Percentiles rank a stretch among this genome's conserved stretches.
phyloP scores from a whole-genome alignment of 2,888 invertebrate species.

The Pandemis heparana region DNA sequence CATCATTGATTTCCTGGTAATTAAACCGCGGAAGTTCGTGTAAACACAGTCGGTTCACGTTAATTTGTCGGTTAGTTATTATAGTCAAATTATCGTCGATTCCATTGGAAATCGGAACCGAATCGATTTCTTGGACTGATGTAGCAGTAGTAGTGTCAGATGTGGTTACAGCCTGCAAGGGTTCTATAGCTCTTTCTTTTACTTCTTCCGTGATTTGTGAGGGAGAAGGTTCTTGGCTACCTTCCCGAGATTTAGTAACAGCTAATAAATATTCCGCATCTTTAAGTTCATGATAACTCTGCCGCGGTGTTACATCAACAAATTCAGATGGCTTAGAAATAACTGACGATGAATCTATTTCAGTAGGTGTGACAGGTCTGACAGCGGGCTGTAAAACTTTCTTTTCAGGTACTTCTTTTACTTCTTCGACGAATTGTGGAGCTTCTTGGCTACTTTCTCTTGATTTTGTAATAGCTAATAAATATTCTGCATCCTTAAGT shows the following conservation, averaged over 20 bases:
- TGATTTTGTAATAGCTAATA: constrained; percentile 52
- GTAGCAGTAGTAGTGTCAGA: not conserved
- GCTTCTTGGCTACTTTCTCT: constrained; percentile 49
- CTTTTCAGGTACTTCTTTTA: constrained; percentile 22
- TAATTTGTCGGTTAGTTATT: constrained; percentile 27
- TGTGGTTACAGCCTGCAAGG: not conserved
- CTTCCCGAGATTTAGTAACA: constrained; percentile 48
- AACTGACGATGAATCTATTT: not conserved
- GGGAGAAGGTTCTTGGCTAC: constrained; percentile 46
- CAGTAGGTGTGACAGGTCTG: not conserved
- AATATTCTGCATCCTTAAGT: constrained; percentile 57
- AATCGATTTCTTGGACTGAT: not conserved
- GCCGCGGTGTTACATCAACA: constrained; percentile 41
- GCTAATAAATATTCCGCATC: constrained; percentile 59
- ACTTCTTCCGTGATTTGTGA: constrained; percentile 24
- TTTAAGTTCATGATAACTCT: constrained; percentile 54
- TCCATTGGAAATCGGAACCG: constrained; percentile 10
- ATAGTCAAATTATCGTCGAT: constrained; percentile 12
- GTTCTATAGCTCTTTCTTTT: constrained; percentile 28
- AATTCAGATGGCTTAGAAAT: not conserved
- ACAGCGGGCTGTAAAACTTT: not conserved
- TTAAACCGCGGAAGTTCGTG: constrained; percentile 59
- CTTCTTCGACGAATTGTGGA: constrained; percentile 19
- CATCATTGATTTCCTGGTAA: constrained; percentile 64
- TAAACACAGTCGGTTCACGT: constrained; percentile 40